Evolutionary conservation across 1,140 invertebrate species (phyloP).

Genomic region (Macrostomum lignano): DNA sequence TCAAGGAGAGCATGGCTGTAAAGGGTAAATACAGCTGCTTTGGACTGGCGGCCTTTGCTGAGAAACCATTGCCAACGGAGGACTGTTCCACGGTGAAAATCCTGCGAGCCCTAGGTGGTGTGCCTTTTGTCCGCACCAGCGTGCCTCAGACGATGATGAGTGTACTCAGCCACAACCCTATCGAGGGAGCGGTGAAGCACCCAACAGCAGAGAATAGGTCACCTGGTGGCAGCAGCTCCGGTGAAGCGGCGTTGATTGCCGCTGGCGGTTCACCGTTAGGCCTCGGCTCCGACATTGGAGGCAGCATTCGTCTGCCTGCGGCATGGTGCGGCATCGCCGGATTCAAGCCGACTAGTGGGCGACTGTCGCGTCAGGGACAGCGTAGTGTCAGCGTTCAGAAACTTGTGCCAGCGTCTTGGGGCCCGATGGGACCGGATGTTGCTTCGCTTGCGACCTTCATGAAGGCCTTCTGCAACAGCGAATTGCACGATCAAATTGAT

Average conservation of each 20-base stretch:
- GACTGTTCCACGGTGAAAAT: slow-evolving; percentile 1
- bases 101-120: neutral
- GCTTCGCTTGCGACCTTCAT: neutral
- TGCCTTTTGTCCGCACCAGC: slow-evolving; percentile 3
- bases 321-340: slow-evolving; percentile 75
- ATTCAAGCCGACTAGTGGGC: slow-evolving; percentile 76
- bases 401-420: neutral
- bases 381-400: neutral
- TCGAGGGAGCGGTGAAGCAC: slow-evolving; percentile 12
- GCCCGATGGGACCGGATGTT: slow-evolving; percentile 1
- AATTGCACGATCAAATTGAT: too few relatives aligned
- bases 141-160: slow-evolving; percentile 6
- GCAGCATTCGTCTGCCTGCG: slow-evolving; percentile 76
- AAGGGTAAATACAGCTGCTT: too few relatives aligned
- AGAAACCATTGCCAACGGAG: neutral
- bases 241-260: slow-evolving; percentile 15
- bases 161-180: slow-evolving; percentile 12
- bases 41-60: neutral
- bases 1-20: slow-evolving; percentile 1
- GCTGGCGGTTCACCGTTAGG: slow-evolving; percentile 15
- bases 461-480: neutral
- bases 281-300: slow-evolving; percentile 81
- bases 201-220: slow-evolving; percentile 7
- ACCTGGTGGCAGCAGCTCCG: slow-evolving; percentile 13
- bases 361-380: neutral